These are phyloP conservation scores for Notolabrus celidotus DNA, from an alignment of 2,797 vertebrate species.

Conservation along the genomic window DNA sequence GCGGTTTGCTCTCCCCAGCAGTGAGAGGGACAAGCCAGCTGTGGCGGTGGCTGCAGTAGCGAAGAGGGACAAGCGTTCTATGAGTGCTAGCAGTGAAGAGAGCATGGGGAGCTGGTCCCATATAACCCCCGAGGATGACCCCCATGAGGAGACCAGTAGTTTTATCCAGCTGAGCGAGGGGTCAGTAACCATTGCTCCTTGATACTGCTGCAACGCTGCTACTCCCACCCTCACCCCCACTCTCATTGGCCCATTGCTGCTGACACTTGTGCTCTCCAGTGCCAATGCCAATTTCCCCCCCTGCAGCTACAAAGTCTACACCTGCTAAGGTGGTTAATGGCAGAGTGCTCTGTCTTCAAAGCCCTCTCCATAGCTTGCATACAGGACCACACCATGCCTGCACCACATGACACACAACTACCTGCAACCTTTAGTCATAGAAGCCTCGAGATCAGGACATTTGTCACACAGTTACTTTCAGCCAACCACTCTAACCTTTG, in stretches of 20 bases:
- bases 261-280: conserved; percentile 64
- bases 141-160: conserved; percentile 95
- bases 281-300: conserved; percentile 51
- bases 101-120: conserved; percentile 98
- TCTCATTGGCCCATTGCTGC: conserved; percentile 77
- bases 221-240: conserved; percentile 70
- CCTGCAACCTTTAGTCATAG: conserved; percentile 40
- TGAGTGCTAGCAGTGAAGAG: conserved; percentile 94
- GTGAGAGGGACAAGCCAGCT: conserved; percentile 78
- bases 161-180: conserved; percentile 96
- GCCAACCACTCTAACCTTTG: neutral
- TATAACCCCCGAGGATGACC: conserved; percentile 93
- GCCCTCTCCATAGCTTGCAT: conserved; percentile 61
- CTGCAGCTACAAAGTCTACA: conserved; percentile 53
- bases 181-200: conserved; percentile 89
- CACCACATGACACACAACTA: conserved; percentile 27
- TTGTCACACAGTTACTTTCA: conserved; percentile 32
- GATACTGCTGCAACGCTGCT: conserved; percentile 66
- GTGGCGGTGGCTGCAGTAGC: conserved; percentile 81
- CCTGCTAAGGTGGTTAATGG: conserved; percentile 49
- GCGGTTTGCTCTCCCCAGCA: conserved; percentile 83
- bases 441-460: conserved; percentile 49
- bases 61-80: conserved; percentile 86
- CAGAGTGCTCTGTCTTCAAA: conserved; percentile 49
- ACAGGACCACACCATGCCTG: conserved; percentile 32